Base-by-base conservation (phyloP, 2,113 vertebrate genomes). In the Gavia stellata region DNA sequence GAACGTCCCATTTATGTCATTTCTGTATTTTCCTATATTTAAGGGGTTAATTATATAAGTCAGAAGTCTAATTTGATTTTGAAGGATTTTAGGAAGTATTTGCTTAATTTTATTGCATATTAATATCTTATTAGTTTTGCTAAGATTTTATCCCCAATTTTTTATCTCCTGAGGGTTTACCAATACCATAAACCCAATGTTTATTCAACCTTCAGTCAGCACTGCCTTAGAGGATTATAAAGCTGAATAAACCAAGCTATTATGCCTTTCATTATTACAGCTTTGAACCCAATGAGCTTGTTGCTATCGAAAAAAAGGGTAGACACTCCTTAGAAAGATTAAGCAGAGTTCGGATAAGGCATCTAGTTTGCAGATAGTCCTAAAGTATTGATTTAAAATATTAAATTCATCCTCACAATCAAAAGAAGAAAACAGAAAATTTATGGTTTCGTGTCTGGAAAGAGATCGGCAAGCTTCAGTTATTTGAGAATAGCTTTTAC, bases 371-470 rank as follows among this genome's bases (percentile, higher is more conserved):
- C 31, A 79, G 47, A 78, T 72, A 88, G 78, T 74, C 50, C 17
- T 95, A 80, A 94, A 90, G 15, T 89, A 81, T 90, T 95, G 67
- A 83, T 91, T 86, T 81, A 88, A 94, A 90, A 91, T 81, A 92
- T 86, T 88, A 95, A 92, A 81, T 81, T 82, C 62, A 90, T 66
- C 34, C 16, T 59, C 17, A 53, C 8, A 85, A 55, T 92, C 31
- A 66, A 89, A 94, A 77, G 56, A 88, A 81, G 52, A 77, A 91
- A 88, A 47, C 28, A 28, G 17, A 87, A 81, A 72, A 82, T 71
- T 25, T 63, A 77, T 80, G 23, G 10, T 56, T 94, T 75, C 70
- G 45, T 84, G 89, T 84, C 84, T 82, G 58, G 42, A 87, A 95
- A 84, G 53, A 70, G 62, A 65, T 58, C 1, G 2, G 40, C 38